Percentiles rank a stretch among this genome's conserved stretches.
phyloP scores from a whole-genome alignment of 2,888 invertebrate species.

The Conops quadrifasciatus region DNA sequence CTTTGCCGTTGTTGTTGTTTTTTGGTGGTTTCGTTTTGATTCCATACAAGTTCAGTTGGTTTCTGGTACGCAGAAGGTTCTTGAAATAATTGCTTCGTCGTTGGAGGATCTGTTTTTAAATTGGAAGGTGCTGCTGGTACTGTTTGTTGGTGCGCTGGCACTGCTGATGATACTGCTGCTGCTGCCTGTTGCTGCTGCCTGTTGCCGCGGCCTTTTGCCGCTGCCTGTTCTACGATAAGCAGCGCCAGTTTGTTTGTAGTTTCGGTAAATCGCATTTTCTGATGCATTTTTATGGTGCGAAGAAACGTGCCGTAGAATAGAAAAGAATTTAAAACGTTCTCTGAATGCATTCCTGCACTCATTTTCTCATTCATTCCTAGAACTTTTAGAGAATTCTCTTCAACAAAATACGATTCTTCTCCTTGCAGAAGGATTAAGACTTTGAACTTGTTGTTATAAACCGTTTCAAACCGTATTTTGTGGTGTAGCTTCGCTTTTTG shows the following conservation, averaged over 20 bases:
- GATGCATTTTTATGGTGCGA: neutral
- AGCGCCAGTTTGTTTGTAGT: neutral
- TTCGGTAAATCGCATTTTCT: neutral
- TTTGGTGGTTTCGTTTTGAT: slow-evolving; percentile 21
- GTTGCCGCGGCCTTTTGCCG: neutral
- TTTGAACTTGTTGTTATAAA: too few species aligned
- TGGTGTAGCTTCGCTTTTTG: too few species aligned
- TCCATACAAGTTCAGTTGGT: slow-evolving; percentile 15
- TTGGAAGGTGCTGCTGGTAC: slow-evolving; percentile 26
- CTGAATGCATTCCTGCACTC: neutral
- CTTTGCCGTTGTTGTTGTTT: slow-evolving; percentile 11
- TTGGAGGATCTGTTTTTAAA: slow-evolving; percentile 5
- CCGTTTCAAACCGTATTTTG: too few species aligned
- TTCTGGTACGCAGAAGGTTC: slow-evolving; percentile 24
- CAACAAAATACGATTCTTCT: slow-evolving; percentile 19
- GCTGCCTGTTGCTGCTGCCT: neutral
- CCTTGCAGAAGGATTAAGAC: neutral
- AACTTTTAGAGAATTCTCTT: too few species aligned
- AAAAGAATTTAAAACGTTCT: slow-evolving; percentile 21
- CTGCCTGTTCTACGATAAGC: neutral
- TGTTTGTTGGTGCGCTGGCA: neutral
- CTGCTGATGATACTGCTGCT: too few species aligned
- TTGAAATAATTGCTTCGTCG: slow-evolving; percentile 33
- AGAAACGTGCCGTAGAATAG: slow-evolving; percentile 37
- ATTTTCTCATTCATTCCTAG: too few species aligned